phyloP scores from a whole-genome alignment of 2,888 invertebrate genomes.

The Boloria selene region DNA sequence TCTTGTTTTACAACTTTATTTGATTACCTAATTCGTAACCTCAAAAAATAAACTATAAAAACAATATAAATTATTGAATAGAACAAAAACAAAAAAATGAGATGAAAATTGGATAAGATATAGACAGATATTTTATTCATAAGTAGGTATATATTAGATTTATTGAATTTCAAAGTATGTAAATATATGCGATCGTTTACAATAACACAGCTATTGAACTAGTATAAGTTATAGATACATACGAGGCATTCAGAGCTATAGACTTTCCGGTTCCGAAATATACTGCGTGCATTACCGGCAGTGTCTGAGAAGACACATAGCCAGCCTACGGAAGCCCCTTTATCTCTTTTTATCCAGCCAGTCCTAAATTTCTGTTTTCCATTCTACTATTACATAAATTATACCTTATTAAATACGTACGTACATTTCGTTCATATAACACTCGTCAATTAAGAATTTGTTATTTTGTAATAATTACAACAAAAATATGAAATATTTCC shows the following conservation, averaged over 20 bases:
- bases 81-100: no score
- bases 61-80: no score
- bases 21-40: no score
- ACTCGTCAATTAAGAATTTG: background rate
- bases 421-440: background rate
- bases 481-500: background rate
- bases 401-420: background rate
- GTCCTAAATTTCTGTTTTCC: conserved; percentile 11
- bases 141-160: no score
- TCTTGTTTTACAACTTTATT: no score
- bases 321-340: conserved; percentile 44
- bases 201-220: conserved; percentile 7
- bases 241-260: conserved; percentile 25
- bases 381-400: background rate
- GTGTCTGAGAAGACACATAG: conserved; percentile 53
- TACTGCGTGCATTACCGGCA: conserved; percentile 60
- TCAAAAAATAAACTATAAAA: no score
- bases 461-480: background rate
- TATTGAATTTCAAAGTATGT: background rate
- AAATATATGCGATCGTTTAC: conserved; percentile 2
- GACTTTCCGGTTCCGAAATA: conserved; percentile 45
- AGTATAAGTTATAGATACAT: conserved; percentile 14
- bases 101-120: no score
- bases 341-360: conserved; percentile 39
- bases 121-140: no score